Conservation (phyloP, 2,113 vertebrate genomes). For the Coreoperca whiteheadi region DNA sequence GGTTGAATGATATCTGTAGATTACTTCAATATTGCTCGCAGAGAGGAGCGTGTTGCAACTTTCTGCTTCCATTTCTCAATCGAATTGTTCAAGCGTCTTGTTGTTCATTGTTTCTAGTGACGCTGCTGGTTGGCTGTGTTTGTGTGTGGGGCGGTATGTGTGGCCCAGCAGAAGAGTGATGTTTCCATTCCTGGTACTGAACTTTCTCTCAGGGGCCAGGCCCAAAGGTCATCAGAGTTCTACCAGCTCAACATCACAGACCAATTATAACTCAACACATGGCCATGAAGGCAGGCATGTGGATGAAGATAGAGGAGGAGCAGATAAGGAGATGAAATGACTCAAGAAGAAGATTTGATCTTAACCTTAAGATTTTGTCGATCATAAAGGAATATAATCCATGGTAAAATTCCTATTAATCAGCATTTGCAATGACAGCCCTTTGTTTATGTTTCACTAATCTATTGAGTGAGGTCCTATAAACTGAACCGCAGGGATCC, state of each 20-base stretch:
- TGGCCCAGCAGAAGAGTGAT: slow-evolving; percentile 52
- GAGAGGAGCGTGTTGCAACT: slow-evolving; percentile 26
- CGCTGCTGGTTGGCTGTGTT: slow-evolving; percentile 7
- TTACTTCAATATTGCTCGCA: slow-evolving; percentile 16
- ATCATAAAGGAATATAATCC: slow-evolving; percentile 20
- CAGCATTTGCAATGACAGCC: slow-evolving; percentile 33
- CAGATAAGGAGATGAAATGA: slow-evolving; percentile 3
- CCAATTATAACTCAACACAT: slow-evolving; percentile 53
- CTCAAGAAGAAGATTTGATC: neutral
- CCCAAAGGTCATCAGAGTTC: slow-evolving; percentile 65
- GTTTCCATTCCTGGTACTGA: slow-evolving; percentile 68
- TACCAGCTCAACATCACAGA: slow-evolving; percentile 48
- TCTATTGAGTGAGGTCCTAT: slow-evolving; percentile 55
- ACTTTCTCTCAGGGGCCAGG: slow-evolving; percentile 52
- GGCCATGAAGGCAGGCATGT: slow-evolving; percentile 4
- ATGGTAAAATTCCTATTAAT: neutral
- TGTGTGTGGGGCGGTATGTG: slow-evolving; percentile 34
- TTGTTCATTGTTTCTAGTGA: neutral
- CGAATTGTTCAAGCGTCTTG: neutral
- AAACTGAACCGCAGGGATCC: slow-evolving; percentile 52
- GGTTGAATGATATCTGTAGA: slow-evolving; percentile 61
- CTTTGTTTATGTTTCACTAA: slow-evolving; percentile 49
- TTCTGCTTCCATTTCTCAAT: slow-evolving; percentile 38
- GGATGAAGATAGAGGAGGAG: slow-evolving; percentile 18
- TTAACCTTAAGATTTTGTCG: slow-evolving; percentile 2